Conservation (phyloP, 2,113 vertebrate genomes). For the Ammodytes marinus region DNA sequence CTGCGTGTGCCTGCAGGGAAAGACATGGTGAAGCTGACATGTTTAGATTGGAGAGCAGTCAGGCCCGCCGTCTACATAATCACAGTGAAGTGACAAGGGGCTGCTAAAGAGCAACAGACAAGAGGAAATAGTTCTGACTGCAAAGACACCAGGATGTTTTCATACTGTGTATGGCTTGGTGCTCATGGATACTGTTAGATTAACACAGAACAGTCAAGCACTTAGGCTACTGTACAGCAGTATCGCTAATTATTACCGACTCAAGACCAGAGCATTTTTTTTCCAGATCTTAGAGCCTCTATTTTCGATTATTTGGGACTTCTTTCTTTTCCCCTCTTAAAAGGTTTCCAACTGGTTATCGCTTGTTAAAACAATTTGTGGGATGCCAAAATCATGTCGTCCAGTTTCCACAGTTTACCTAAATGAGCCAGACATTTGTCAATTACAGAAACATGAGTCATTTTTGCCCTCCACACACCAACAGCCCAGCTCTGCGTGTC, state of each 20-base stretch:
- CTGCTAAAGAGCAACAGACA: conserved; percentile 63
- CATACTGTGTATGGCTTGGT: conserved; percentile 44
- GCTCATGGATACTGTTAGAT: conserved; percentile 60
- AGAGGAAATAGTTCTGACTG: conserved; percentile 43
- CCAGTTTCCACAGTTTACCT: conserved; percentile 57
- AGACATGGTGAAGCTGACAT: conserved; percentile 65
- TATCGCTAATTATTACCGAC: conserved; percentile 41
- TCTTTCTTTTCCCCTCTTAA: neutral
- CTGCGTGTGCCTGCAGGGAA: conserved; percentile 67
- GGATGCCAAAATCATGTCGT: conserved; percentile 44
- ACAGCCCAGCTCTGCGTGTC: conserved; percentile 24
- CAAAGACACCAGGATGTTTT: conserved; percentile 68
- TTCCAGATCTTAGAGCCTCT: conserved; percentile 2
- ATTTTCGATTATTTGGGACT: neutral
- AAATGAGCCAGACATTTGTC: conserved; percentile 54
- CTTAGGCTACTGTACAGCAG: conserved; percentile 57
- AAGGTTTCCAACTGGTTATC: conserved; percentile 28
- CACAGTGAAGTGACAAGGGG: conserved; percentile 52
- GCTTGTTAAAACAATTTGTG: conserved; percentile 38
- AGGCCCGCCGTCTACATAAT: conserved; percentile 68
- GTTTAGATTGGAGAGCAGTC: conserved; percentile 77
- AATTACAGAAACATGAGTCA: conserved; percentile 51
- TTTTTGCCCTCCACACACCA: conserved; percentile 20
- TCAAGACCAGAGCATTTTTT: conserved; percentile 27
- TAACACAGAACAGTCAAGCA: conserved; percentile 55